These are phyloP conservation scores for Sapajus apella DNA, from an alignment of 2,113 vertebrate species.

Conservation along the genomic window DNA sequence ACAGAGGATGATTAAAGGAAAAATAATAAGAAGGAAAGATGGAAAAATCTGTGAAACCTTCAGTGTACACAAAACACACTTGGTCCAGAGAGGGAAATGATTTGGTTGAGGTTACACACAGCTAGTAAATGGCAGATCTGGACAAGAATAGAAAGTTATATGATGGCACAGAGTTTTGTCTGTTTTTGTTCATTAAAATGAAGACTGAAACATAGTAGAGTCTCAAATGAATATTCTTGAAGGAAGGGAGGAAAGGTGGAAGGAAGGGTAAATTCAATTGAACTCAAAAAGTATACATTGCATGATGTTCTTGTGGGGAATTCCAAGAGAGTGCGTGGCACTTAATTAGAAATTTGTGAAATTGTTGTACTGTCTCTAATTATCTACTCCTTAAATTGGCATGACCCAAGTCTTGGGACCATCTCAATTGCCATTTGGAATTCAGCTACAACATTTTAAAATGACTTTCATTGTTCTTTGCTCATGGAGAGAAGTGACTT, in stretches of 20 bases:
- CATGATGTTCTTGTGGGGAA: neutral
- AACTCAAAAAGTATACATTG: neutral
- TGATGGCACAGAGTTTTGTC: neutral
- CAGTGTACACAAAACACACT: neutral
- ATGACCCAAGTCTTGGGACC: neutral
- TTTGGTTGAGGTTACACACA: neutral
- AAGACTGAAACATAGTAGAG: neutral
- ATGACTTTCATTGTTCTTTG: neutral
- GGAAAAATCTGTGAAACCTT: neutral
- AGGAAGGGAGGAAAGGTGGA: neutral
- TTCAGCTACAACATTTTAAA: neutral
- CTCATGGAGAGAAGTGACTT: conserved; percentile 10
- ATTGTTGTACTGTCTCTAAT: neutral
- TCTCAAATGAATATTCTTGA: conserved; percentile 25
- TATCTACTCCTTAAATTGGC: neutral
- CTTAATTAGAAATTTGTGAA: neutral
- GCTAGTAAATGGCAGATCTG: neutral
- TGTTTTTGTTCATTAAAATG: neutral
- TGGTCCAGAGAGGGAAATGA: neutral
- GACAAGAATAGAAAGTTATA: conserved; percentile 5
- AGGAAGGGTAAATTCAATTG: neutral
- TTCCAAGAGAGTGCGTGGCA: neutral
- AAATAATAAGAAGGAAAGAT: neutral
- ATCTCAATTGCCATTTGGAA: conserved; percentile 7
- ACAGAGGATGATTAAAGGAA: neutral